Evolutionary conservation across 2,113 vertebrate species (phyloP).

Genomic region (Cathartes aura): DNA sequence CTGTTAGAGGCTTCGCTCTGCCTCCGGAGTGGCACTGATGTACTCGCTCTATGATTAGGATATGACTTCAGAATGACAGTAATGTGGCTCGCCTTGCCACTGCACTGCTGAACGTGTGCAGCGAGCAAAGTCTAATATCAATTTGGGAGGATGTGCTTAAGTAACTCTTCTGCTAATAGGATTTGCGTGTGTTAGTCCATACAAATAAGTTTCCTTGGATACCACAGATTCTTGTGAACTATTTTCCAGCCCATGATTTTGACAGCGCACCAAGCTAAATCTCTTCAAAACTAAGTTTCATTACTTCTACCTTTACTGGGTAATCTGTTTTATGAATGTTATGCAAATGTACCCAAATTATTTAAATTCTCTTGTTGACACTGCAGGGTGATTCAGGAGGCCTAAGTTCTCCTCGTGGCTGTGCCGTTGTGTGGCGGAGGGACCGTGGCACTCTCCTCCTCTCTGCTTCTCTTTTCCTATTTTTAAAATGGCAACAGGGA

Average conservation of each 20-base stretch:
- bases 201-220: neutral
- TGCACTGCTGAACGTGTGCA: accelerated
- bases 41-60: neutral
- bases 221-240: neutral
- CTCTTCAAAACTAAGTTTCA: neutral
- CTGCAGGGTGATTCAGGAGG: neutral
- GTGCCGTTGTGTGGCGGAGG: neutral
- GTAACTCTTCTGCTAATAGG: neutral
- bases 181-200: neutral
- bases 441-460: neutral
- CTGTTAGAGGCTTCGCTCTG: neutral
- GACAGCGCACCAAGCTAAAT: neutral
- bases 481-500: neutral
- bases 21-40: neutral
- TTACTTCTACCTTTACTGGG: neutral
- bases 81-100: neutral
- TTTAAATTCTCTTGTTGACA: neutral
- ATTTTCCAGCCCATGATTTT: neutral
- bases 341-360: neutral
- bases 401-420: neutral
- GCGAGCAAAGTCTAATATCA: neutral
- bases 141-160: neutral
- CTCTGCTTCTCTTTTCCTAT: neutral
- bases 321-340: neutral
- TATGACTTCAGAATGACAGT: neutral